Base-by-base conservation (phyloP, 1,140 invertebrate species). In the Alviniconcha marisindica region DNA sequence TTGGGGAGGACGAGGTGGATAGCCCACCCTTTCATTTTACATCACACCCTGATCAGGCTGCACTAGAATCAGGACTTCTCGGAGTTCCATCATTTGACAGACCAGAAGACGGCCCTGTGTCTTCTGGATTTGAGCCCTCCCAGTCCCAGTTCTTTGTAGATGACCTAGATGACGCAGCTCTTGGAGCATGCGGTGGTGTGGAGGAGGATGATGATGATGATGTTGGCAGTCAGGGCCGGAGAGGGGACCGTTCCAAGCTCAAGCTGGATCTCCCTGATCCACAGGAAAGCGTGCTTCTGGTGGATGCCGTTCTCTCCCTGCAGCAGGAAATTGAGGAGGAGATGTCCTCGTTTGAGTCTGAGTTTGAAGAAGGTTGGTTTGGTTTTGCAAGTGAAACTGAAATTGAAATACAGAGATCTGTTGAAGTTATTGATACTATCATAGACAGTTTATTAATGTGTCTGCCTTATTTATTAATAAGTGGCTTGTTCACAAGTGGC, bases 291-390 rank as follows among this genome's bases (percentile, higher is more conserved):
- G 18, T 44, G 1, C 24, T 79, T 48, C 44, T 87, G 48, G 78
- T 81, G 24, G 78, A 84, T 40, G 74, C 78, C 15, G 73, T 86
- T 12, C 36, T 63, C 3, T 85, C 82, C n/a, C 77, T 91, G 40
- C 85, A 86, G 77, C 78, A 88, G 63, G 90, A 88, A 44, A 66
- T 91, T 10, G 81, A 86, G 36, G 84, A 84, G 54, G 86, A 88
- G 54, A 81, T 90, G 40, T 66, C 77, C 40, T 86, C 82, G 18
- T 60, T 91, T 54, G 88, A 91, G 74, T 88, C 87, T 54, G 89
- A 90, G 83, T 82, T 88, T 31, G 88, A 89, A 73, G 87, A 89
- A 60, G 87, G 88, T 89, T 71, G 36, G 54, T 60, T 10, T 48
- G n/a, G n/a, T n/a, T n/a, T n/a, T n/a, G n/a, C n/a, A n/a, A n/a